Percentiles rank a stretch among this genome's conserved stretches.
Evolutionary conservation across 2,113 vertebrate genomes (phyloP).

Genomic region (Antigone vipio): DNA sequence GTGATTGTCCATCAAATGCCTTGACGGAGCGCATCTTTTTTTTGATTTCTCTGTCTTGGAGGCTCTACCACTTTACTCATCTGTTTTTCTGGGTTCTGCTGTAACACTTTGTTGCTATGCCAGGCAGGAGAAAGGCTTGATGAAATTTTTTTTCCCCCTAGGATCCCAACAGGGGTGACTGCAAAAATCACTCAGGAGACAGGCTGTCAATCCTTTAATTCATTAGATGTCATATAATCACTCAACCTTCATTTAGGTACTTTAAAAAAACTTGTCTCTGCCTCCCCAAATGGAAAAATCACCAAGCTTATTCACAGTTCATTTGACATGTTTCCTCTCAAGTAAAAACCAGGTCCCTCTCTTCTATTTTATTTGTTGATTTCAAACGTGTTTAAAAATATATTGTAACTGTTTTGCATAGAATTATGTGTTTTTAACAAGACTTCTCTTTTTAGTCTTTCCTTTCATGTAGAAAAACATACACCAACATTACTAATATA

Average conservation of each 20-base stretch:
- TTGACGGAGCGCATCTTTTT: background rate
- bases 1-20: background rate
- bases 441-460: background rate
- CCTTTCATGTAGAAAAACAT: background rate
- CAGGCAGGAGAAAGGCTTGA: background rate
- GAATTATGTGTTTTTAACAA: background rate
- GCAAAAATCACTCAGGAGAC: background rate
- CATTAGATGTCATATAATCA: background rate
- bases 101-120: background rate
- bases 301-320: background rate
- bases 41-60: background rate
- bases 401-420: background rate
- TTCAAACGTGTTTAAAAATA: background rate
- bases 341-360: background rate
- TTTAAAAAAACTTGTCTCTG: conserved; percentile 6
- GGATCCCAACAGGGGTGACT: background rate
- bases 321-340: background rate
- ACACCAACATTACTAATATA: background rate
- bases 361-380: background rate
- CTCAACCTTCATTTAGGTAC: background rate
- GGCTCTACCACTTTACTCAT: background rate
- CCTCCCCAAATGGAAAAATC: background rate
- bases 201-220: background rate
- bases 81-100: background rate
- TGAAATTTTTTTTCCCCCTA: background rate